Percentiles rank a stretch among this genome's conserved stretches.
Evolutionary conservation across 2,113 vertebrate species (phyloP).

Genomic region (Pteruthius melanotis): DNA sequence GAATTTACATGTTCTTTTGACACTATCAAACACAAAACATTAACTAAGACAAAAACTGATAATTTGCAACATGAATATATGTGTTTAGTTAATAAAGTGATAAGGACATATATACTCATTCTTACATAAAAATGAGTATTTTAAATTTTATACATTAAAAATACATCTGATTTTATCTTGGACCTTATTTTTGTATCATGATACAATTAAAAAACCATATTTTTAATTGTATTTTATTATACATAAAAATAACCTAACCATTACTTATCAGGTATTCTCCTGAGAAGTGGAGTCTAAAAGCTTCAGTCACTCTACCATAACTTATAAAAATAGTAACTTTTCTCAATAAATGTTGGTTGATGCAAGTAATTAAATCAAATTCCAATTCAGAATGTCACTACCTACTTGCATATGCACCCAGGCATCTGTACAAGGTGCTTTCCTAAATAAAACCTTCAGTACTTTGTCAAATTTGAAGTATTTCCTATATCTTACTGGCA

Average conservation of each 20-base stretch:
- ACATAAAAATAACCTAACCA: not conserved
- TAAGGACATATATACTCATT: not conserved
- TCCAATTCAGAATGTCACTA: not conserved
- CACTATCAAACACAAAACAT: not conserved
- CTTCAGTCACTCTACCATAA: not conserved
- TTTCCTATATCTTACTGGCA: not conserved
- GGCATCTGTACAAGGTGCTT: not conserved
- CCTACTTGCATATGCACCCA: not conserved
- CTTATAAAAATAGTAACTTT: not conserved
- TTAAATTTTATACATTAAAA: not conserved
- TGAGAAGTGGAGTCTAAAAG: not conserved
- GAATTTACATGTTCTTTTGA: not conserved
- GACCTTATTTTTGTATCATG: not conserved
- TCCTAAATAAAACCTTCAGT: not conserved
- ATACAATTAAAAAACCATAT: not conserved
- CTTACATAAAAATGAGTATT: not conserved
- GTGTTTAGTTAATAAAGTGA: not conserved
- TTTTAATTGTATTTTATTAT: too few relatives aligned
- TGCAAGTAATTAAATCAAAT: not conserved
- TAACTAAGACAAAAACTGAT: not conserved
- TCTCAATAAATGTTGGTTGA: not conserved
- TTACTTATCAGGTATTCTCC: not conserved
- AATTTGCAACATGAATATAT: not conserved
- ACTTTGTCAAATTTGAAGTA: not conserved
- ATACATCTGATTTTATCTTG: not conserved